These are phyloP conservation scores for Ceyx melanurus DNA, from an alignment of 2,113 vertebrate species.

Conservation along the genomic window DNA sequence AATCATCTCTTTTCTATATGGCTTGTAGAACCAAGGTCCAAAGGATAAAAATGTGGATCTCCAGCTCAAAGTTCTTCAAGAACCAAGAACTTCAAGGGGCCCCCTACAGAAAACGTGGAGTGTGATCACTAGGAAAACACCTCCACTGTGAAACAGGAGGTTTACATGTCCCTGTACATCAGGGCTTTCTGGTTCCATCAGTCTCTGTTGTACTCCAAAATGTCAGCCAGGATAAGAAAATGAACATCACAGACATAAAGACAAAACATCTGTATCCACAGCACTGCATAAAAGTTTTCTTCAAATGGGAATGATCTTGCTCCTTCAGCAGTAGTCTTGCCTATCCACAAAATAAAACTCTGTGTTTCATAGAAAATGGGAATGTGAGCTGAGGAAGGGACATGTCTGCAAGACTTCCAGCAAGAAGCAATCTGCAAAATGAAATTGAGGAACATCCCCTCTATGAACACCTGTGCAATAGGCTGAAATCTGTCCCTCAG, in stretches of 20 bases:
- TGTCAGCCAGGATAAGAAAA: background rate
- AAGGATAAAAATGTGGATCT: background rate
- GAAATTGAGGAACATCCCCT: background rate
- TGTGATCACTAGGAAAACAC: background rate
- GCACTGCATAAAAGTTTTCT: background rate
- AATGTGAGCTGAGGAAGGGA: background rate
- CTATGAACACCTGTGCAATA: background rate
- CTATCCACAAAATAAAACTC: background rate
- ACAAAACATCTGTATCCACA: background rate
- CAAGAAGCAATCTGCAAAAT: background rate
- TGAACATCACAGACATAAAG: background rate
- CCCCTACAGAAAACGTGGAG: background rate
- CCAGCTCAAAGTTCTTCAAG: background rate
- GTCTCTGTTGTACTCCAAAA: accelerated
- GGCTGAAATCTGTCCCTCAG: background rate
- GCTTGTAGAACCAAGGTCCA: background rate
- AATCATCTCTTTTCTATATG: background rate
- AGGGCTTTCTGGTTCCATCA: background rate
- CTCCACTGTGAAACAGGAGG: background rate
- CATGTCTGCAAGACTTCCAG: background rate
- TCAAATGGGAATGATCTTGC: background rate
- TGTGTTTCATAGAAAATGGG: background rate
- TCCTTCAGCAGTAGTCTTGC: background rate
- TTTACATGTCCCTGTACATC: background rate
- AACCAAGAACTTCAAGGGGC: background rate